Evolutionary conservation across 1,140 invertebrate genomes (phyloP), one percentile per base, ranked within the genome.

Genomic region (Conus ventricosus): DNA sequence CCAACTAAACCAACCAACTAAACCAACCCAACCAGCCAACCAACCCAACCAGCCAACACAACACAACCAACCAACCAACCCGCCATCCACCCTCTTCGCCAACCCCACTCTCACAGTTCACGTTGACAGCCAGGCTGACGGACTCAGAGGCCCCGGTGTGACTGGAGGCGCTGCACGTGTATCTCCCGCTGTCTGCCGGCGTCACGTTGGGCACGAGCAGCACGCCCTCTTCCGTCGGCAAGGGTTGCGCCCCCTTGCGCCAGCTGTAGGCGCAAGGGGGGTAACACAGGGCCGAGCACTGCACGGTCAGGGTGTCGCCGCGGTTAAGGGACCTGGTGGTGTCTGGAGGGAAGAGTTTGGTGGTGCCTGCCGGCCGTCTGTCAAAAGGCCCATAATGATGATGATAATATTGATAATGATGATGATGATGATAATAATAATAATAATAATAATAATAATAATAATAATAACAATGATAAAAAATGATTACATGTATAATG

Each of bases 131-230:
- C n/a, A 89, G 88, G 27, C 85, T 84, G 63, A 71, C 84, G 10
- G 75, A 60, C n/a, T 53, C 76, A 10, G 67, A 13, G 0, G 51
- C 3, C 0, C 84, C 88, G 5, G n/a, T 81, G 20, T 27, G 55
- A 55, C 81, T 86, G 27, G 25, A 23, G 5, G 88, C 88, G 17
- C 71, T 84, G 78, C 88, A 89, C 8, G 54, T 83, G 76, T 89
- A 89, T 15, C 54, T 17, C 20, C 88, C 88, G 17, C 60, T 84
- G 83, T 85, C 83, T 25, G 78, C 88, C 0, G 84, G 55, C 20
- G 75, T 60, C 51, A 89, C 84, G 83, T 55, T 63, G 27, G 88
- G 67, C 51, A 89, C n/a, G 15, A 89, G 75, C 20, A 89, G 84
- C 53, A 85, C 55, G 13, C 88, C 88, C 4, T 89, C 84, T 25